Conservation (phyloP, 1,140 invertebrate genomes). For the Drosophila yakuba region DNA sequence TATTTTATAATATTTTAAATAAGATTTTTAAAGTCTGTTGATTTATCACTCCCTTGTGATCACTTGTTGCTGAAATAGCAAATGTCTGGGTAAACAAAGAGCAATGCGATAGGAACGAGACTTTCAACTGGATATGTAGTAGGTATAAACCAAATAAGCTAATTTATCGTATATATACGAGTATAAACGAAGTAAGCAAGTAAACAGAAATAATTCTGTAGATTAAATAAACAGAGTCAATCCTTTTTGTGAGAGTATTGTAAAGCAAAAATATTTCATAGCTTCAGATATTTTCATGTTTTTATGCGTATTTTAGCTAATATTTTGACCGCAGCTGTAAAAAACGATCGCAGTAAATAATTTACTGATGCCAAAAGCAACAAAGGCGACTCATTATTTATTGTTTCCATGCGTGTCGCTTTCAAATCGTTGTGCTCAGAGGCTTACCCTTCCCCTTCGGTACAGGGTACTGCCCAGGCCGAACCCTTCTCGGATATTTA, state of each 20-base stretch:
- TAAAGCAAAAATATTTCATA: background rate
- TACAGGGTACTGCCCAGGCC: background rate
- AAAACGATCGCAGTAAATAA: constrained; percentile 16
- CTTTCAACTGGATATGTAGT: constrained; percentile 32
- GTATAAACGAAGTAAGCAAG: constrained; percentile 1
- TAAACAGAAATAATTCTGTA: constrained; percentile 3
- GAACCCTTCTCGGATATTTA: constrained; percentile 10
- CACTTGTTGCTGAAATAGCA: constrained; percentile 4
- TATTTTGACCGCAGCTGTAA: constrained; percentile 2
- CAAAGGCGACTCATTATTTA: constrained; percentile 31
- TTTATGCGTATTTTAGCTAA: background rate
- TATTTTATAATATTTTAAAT: constrained; percentile 8
- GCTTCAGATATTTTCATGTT: background rate
- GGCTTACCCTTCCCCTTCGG: background rate
- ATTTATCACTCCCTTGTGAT: constrained; percentile 23
- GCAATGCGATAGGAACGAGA: constrained; percentile 41
- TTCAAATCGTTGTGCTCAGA: background rate
- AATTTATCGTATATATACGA: constrained; percentile 20
- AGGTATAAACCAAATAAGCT: constrained; percentile 30
- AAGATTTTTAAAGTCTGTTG: background rate
- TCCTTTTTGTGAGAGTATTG: background rate
- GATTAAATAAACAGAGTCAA: background rate
- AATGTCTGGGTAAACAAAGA: constrained; percentile 27
- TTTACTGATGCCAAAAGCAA: constrained; percentile 12
- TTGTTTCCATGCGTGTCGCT: constrained; percentile 1